These are phyloP conservation scores for Diploscapter pachys DNA, from an alignment of 1,140 invertebrate species.

Conservation along the genomic window DNA sequence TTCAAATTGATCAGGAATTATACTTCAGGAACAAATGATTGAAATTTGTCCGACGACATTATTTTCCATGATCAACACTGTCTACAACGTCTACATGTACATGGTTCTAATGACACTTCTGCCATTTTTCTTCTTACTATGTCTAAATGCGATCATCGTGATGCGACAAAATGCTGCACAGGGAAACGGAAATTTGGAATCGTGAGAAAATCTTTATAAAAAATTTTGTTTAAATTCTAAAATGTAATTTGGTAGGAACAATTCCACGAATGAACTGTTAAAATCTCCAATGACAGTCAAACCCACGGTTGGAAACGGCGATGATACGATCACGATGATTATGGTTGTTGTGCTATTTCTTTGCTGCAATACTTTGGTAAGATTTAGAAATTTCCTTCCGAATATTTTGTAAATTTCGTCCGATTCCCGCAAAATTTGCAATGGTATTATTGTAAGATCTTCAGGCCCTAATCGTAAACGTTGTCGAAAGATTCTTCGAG, in stretches of 20 bases:
- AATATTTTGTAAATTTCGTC: background rate
- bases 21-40: slow-evolving; percentile 52
- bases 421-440: background rate
- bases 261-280: background rate
- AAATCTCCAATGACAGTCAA: slow-evolving; percentile 21
- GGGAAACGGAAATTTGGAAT: background rate
- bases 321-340: slow-evolving; percentile 57
- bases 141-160: slow-evolving; percentile 55
- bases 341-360: slow-evolving; percentile 56
- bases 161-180: slow-evolving; percentile 33
- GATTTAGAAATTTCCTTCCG: background rate
- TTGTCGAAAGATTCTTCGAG: slow-evolving; percentile 57
- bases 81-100: slow-evolving; percentile 58
- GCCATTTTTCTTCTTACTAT: slow-evolving; percentile 53
- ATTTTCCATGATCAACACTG: slow-evolving; percentile 54
- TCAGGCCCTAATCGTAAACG: slow-evolving; percentile 52
- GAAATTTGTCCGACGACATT: slow-evolving; percentile 56
- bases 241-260: no score
- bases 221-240: no score
- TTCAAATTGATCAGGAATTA: background rate
- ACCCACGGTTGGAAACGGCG: slow-evolving; percentile 11
- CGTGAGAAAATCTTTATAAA: no score
- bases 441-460: slow-evolving; percentile 5
- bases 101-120: slow-evolving; percentile 57
- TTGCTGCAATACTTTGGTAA: slow-evolving; percentile 52